phyloP scores from a whole-genome alignment of 2,888 invertebrate species.

The Achlya flavicornis region DNA sequence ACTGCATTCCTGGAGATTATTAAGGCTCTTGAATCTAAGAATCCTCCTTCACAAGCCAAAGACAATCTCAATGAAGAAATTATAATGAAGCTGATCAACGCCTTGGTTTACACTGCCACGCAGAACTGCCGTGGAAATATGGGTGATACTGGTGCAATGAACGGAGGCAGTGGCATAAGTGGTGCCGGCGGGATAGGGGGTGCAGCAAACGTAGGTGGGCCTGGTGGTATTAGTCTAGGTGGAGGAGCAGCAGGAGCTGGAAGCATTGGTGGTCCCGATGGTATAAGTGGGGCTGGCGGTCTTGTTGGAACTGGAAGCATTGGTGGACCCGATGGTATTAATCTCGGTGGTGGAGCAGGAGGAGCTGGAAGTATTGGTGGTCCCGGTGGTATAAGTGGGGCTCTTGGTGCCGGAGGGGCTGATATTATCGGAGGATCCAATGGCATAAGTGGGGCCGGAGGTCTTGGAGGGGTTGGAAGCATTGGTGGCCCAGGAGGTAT shows the following conservation, averaged over 20 bases:
- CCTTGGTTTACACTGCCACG: slow-evolving; percentile 59
- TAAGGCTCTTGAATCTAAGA: slow-evolving; percentile 19
- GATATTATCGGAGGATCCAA: slow-evolving; percentile 2
- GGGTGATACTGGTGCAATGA: slow-evolving; percentile 11
- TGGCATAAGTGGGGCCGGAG: slow-evolving; percentile 12
- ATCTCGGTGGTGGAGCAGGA: slow-evolving; percentile 7
- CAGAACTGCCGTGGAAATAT: slow-evolving; percentile 37
- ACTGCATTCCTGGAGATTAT: slow-evolving; percentile 18
- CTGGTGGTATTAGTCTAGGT: neutral
- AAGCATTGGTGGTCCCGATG: slow-evolving; percentile 9
- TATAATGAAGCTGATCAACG: slow-evolving; percentile 65
- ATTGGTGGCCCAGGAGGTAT: slow-evolving; percentile 4
- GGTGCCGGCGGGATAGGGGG: slow-evolving; percentile 25
- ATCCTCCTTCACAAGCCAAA: slow-evolving; percentile 16
- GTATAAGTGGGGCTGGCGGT: slow-evolving; percentile 5
- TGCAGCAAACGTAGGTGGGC: slow-evolving; percentile 25
- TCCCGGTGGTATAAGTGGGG: neutral
- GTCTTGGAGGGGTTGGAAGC: neutral
- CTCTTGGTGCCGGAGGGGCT: neutral
- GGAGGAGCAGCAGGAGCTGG: slow-evolving; percentile 13
- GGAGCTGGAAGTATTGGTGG: slow-evolving; percentile 14
- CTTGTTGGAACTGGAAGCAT: neutral
- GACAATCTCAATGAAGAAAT: slow-evolving; percentile 55
- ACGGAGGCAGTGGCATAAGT: slow-evolving; percentile 19
- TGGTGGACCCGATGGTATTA: slow-evolving; percentile 12